These are phyloP conservation scores for Cyprinodon brontotheroides DNA, from an alignment of 2,113 vertebrate species.

Conservation along the genomic window DNA sequence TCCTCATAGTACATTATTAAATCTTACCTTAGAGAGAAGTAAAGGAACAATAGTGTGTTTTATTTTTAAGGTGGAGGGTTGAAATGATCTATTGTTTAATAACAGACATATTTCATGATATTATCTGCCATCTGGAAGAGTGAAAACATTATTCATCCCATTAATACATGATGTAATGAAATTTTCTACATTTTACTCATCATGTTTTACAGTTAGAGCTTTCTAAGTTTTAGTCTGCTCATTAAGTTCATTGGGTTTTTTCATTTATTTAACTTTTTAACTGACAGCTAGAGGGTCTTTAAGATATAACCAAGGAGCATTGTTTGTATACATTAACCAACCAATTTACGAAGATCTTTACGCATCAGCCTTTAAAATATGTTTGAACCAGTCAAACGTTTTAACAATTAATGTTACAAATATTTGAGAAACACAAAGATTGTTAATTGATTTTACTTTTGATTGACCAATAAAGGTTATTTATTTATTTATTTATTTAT, in stretches of 20 bases:
- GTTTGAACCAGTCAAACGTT: too few species aligned
- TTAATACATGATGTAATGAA: constrained; percentile 47
- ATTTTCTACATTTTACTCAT: constrained; percentile 51
- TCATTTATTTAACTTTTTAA: not conserved
- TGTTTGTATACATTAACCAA: too few species aligned
- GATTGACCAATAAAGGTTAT: too few species aligned
- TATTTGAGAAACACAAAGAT: too few species aligned
- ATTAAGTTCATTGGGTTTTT: constrained; percentile 8
- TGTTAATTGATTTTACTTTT: too few species aligned
- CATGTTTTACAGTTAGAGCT: constrained; percentile 52
- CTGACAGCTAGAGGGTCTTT: not conserved
- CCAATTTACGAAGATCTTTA: too few species aligned
- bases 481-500: too few species aligned
- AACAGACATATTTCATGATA: constrained; percentile 50
- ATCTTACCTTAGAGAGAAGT: constrained; percentile 53
- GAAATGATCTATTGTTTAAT: constrained; percentile 35
- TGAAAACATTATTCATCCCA: constrained; percentile 29
- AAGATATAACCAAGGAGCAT: too few species aligned
- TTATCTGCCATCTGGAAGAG: constrained; percentile 34
- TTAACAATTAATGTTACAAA: too few species aligned
- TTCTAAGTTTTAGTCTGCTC: constrained; percentile 19
- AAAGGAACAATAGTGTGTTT: constrained; percentile 39
- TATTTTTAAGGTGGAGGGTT: constrained; percentile 42
- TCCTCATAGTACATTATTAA: constrained; percentile 70
- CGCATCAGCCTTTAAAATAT: too few species aligned